A percentile compares a stretch with the other conserved stretches of the same genome.
Evolutionary conservation across 2,113 vertebrate species (phyloP).

Genomic region (Leiothrix lutea): DNA sequence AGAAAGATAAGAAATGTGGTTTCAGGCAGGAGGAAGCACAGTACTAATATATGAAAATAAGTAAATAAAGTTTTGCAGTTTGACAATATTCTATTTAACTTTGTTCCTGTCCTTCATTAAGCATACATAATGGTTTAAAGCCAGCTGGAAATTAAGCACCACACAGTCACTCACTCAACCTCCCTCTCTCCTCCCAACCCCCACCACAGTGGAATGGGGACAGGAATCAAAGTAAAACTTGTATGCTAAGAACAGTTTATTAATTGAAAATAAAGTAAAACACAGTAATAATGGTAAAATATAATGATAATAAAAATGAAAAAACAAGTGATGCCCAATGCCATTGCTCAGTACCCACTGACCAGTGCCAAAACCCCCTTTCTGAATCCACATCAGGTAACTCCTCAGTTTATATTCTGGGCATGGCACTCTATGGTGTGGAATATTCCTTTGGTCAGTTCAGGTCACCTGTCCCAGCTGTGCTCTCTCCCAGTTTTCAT

Average conservation of each 20-base stretch:
- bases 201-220: not conserved
- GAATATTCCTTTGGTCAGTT: not conserved
- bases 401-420: not conserved
- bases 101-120: not conserved
- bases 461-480: not conserved
- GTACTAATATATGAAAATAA: not conserved
- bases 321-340: not conserved
- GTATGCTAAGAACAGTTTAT: not conserved
- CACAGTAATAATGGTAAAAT: not conserved
- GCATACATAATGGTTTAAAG: not conserved
- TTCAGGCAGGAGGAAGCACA: not conserved
- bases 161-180: rapidly evolving
- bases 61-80: not conserved
- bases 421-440: not conserved
- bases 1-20: not conserved
- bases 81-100: not conserved
- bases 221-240: not conserved
- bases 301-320: not conserved
- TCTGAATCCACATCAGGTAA: not conserved
- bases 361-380: not conserved
- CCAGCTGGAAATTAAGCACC: not conserved
- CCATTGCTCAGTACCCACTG: not conserved
- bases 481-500: not conserved
- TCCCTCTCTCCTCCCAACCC: not conserved
- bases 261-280: not conserved